Percentiles rank a stretch among this genome's conserved stretches.
These are phyloP conservation scores for Odontomyia ornata DNA, from an alignment of 2,888 invertebrate species.

Conservation along the genomic window DNA sequence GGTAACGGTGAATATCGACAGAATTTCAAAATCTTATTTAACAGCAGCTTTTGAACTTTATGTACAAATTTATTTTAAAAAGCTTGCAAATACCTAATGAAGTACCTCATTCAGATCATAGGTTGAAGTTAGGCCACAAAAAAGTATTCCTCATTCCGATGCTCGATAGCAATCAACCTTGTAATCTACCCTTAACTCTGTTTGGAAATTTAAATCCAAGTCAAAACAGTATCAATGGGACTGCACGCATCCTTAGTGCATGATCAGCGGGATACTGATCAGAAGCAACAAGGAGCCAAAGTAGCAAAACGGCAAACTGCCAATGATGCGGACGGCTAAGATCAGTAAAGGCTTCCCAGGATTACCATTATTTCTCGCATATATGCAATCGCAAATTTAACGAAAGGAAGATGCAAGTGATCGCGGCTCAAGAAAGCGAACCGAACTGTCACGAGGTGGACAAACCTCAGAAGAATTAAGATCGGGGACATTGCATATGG, in stretches of 20 bases:
- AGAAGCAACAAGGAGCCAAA: constrained; percentile 37
- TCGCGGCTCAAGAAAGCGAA: background rate
- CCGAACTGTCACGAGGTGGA: constrained; percentile 13
- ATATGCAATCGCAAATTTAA: constrained; percentile 37
- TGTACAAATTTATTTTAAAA: background rate
- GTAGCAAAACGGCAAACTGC: constrained; percentile 21
- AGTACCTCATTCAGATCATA: background rate
- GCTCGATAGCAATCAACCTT: background rate
- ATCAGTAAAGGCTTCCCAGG: constrained; percentile 10
- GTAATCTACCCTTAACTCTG: background rate
- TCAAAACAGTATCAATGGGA: background rate
- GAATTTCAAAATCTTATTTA: no score
- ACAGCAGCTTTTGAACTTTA: background rate
- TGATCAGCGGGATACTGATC: constrained; percentile 20
- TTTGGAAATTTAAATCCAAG: constrained; percentile 5
- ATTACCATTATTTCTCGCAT: constrained; percentile 34
- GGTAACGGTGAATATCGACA: background rate
- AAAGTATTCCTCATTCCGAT: no score
- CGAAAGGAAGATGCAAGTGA: constrained; percentile 10
- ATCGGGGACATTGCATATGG: background rate
- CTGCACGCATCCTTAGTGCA: background rate
- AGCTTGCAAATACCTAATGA: background rate
- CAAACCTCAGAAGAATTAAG: background rate
- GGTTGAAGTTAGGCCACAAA: no score
- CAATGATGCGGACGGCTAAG: constrained; percentile 3